Conservation (phyloP, 53 echinoderm and acorn worm species). For the Patiria pectinifera region DNA sequence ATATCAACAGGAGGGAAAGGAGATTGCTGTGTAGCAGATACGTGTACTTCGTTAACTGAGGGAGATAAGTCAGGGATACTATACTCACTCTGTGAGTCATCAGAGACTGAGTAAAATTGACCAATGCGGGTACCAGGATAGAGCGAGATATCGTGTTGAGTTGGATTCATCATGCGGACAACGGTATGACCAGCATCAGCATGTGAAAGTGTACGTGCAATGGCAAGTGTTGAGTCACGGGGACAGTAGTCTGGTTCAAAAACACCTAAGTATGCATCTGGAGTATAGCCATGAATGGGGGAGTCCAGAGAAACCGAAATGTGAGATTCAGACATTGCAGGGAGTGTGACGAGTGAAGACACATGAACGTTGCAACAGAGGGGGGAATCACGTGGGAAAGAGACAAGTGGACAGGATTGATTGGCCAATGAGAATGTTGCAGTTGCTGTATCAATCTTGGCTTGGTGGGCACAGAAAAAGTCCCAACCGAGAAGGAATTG, state of each 20-base stretch:
- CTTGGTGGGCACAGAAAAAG: constrained; percentile 48
- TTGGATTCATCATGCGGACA: too few species aligned
- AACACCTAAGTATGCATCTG: too few species aligned
- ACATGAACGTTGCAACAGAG: constrained; percentile 26
- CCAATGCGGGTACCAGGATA: too few species aligned
- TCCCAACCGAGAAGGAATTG: constrained; percentile 60
- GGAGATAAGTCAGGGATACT: background rate
- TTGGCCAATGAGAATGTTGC: background rate
- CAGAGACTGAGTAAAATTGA: too few species aligned
- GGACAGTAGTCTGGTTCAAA: too few species aligned
- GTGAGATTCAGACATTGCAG: constrained; percentile 53
- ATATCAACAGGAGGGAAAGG: constrained; percentile 6
- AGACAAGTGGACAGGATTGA: constrained; percentile 35
- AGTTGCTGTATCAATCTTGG: background rate
- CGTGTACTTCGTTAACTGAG: background rate
- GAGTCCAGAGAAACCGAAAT: constrained; percentile 20
- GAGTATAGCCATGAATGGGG: too few species aligned
- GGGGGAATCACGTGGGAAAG: constrained; percentile 28
- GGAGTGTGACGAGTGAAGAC: background rate
- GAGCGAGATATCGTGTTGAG: too few species aligned
- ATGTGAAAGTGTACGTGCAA: too few species aligned
- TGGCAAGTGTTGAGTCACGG: too few species aligned
- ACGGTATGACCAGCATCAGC: too few species aligned
- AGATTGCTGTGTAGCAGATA: background rate
- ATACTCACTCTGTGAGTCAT: too few species aligned